Conservation (phyloP, 2,113 vertebrate species). For the Ahaetulla prasina region DNA sequence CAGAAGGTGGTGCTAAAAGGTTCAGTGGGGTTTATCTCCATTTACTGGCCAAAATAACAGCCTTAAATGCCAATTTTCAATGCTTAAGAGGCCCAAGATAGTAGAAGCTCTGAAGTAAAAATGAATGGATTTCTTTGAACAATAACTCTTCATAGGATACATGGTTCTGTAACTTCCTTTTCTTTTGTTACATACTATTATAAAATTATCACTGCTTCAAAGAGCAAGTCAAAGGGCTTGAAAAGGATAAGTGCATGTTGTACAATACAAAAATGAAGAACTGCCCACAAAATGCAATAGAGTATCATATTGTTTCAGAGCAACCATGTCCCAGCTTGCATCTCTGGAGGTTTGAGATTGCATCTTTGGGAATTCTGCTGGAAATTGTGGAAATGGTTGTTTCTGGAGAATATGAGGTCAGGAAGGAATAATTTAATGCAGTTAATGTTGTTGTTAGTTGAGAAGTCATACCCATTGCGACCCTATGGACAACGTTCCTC, state of each 20-base stretch:
- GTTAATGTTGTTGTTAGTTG: too few relatives aligned
- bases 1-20: neutral
- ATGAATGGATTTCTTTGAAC: neutral
- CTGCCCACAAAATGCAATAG: neutral
- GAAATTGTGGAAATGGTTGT: neutral
- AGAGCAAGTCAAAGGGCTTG: neutral
- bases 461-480: too few relatives aligned
- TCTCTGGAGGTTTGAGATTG: neutral
- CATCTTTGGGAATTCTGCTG: neutral
- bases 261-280: neutral
- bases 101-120: neutral
- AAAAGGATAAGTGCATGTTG: neutral
- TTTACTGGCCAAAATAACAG: neutral
- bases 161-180: too few relatives aligned
- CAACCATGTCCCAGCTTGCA: neutral
- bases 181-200: neutral
- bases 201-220: neutral
- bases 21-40: neutral
- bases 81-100: neutral
- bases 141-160: neutral
- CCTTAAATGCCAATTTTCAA: neutral
- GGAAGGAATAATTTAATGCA: too few relatives aligned
- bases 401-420: neutral
- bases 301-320: neutral
- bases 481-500: too few relatives aligned